A percentile compares a stretch with the other conserved stretches of the same genome.
Evolutionary conservation across 2,888 invertebrate genomes (phyloP).

Genomic region (Apamea sordens): DNA sequence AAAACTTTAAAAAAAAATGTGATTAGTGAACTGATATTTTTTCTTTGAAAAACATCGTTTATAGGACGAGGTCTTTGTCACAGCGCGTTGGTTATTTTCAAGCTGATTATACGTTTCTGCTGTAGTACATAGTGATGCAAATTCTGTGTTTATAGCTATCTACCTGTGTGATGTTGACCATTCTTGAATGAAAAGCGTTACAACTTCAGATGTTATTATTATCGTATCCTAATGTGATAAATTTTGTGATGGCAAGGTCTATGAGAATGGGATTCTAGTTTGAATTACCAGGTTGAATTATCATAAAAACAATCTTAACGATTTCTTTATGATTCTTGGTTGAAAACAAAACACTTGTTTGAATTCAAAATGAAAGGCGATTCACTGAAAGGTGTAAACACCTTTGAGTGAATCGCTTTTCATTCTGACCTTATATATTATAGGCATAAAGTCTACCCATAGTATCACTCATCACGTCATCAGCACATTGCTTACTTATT

Average conservation of each 20-base stretch:
- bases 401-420: not conserved
- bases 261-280: not conserved
- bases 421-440: too few relatives aligned
- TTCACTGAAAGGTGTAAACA: too few relatives aligned
- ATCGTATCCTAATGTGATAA: not conserved
- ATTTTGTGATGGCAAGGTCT: not conserved
- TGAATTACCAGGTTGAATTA: not conserved
- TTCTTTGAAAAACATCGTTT: conserved; percentile 40
- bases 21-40: conserved; percentile 20
- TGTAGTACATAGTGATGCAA: conserved; percentile 33
- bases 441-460: not conserved
- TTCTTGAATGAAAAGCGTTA: conserved; percentile 22
- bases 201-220: not conserved
- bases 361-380: too few relatives aligned
- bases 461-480: not conserved
- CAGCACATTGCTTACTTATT: not conserved
- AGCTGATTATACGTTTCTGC: conserved; percentile 48
- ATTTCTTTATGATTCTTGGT: not conserved
- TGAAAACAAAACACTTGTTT: not conserved
- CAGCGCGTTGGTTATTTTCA: conserved; percentile 29
- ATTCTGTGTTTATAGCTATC: conserved; percentile 27
- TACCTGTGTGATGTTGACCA: conserved; percentile 1
- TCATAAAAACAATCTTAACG: too few relatives aligned
- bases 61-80: conserved; percentile 56
- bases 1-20: conserved; percentile 23